Evolutionary conservation across 2,797 vertebrate species (phyloP), one percentile per base, ranked within the genome.

Genomic region (Pseudocheirus occidentalis): DNA sequence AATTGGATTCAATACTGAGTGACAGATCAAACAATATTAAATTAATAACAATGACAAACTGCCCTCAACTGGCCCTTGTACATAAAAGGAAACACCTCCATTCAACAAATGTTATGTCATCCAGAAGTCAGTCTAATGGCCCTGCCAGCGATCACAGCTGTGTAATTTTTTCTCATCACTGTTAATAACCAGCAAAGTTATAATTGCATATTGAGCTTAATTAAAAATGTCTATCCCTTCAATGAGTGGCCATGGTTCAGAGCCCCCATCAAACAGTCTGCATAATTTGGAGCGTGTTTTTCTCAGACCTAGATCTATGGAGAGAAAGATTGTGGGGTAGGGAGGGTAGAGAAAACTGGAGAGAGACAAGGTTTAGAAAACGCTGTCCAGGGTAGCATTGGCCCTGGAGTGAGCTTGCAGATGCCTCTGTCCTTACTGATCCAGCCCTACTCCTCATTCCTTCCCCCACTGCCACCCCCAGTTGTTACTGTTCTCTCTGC

Each of bases 41-140:
- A 98, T 98, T 97, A 98, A 98, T 97, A 98, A 97, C 91, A 97
- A 96, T 97, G 97, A 97, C 46, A 97, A 98, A 97, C 96, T 97
- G 57, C 94, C 59, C 95, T 95, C 90, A 27, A 96, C 95, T 92
- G 96, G 92, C 90, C 95, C 95, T 97, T 97, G 95, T 96, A 97
- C 94, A 96, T 98, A 92, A 98, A 98, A 98, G 93, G 96, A 97
- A 98, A 95, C 91, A 96, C 96, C 95, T 98, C 92, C 97, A 96
- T 98, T 98, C 98, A 98, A 95, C 93, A 97, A 97, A 97, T 95
- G 87, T 97, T 98, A 90, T 97, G 91, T 92, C 96, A 95, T 94
- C 94, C 97, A 96, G 96, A 98, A 97, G 97, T 81, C 59, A 94
- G 96, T 97, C 0, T 93, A 96, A 96, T 90, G 93, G n/a, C 93